phyloP scores from a whole-genome alignment of 2,888 invertebrate species.

The Leptinotarsa haldemani region DNA sequence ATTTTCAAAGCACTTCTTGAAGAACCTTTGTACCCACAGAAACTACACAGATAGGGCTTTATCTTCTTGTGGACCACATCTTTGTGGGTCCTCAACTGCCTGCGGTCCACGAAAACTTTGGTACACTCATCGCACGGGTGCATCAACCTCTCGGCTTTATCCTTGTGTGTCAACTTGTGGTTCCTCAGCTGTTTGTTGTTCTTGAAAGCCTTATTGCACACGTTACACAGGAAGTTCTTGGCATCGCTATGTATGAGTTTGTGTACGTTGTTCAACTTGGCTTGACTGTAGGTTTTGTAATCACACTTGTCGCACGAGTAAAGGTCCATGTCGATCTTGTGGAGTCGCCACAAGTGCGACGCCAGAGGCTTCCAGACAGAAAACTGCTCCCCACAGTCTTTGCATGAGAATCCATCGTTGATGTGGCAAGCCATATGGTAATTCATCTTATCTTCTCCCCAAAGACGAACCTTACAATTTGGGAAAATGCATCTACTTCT shows the following conservation, averaged over 20 bases:
- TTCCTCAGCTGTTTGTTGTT: slow-evolving; percentile 83
- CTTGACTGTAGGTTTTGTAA: slow-evolving; percentile 78
- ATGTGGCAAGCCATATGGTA: slow-evolving; percentile 72
- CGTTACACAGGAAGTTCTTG: slow-evolving; percentile 68
- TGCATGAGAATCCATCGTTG: slow-evolving; percentile 71
- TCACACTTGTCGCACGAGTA: slow-evolving; percentile 81
- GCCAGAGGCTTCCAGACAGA: slow-evolving; percentile 76
- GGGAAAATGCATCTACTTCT: slow-evolving; percentile 68
- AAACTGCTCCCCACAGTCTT: slow-evolving; percentile 73
- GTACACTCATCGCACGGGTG: slow-evolving; percentile 72
- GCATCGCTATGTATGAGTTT: slow-evolving; percentile 79
- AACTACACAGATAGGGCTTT: slow-evolving; percentile 75
- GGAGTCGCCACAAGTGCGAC: slow-evolving; percentile 83
- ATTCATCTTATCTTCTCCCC: slow-evolving; percentile 70
- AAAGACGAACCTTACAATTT: slow-evolving; percentile 71
- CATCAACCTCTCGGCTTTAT: slow-evolving; percentile 54
- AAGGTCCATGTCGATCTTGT: slow-evolving; percentile 83
- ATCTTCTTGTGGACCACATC: slow-evolving; percentile 76
- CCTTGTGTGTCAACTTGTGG: slow-evolving; percentile 76
- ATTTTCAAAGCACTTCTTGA: slow-evolving; percentile 75
- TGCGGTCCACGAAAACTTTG: slow-evolving; percentile 69
- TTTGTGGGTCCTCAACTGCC: slow-evolving; percentile 69
- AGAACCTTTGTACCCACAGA: slow-evolving; percentile 76
- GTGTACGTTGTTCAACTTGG: slow-evolving; percentile 79
- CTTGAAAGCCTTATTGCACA: slow-evolving; percentile 83